Evolutionary conservation across 2,888 invertebrate species (phyloP).

Genomic region (Andrena fulva): DNA sequence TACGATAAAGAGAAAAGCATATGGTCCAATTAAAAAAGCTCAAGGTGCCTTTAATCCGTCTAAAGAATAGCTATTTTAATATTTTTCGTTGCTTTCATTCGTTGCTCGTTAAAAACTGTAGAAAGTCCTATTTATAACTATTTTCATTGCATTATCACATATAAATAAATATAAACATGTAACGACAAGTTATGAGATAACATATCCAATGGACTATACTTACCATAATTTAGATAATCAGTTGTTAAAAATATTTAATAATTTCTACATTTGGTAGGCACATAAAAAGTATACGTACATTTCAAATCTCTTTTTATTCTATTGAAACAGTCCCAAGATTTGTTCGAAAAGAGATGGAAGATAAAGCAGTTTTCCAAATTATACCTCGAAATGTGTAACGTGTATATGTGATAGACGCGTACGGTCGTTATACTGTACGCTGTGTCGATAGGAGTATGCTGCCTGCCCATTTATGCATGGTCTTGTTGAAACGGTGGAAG

Average conservation of each 20-base stretch:
- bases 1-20: no score
- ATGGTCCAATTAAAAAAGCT: no score
- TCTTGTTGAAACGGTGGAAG: constrained; percentile 61
- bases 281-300: not conserved
- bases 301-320: not conserved
- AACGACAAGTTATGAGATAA: not conserved
- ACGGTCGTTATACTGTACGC: not conserved
- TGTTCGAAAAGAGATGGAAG: not conserved
- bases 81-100: no score
- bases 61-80: no score
- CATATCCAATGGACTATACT: not conserved
- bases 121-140: no score
- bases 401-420: not conserved
- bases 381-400: constrained; percentile 2
- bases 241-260: not conserved
- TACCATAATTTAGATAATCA: not conserved
- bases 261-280: not conserved
- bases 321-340: not conserved
- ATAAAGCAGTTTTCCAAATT: constrained; percentile 34
- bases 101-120: no score
- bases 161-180: not conserved
- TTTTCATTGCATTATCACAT: no score
- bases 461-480: constrained; percentile 74
- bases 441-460: constrained; percentile 41
- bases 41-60: no score